Percentiles rank a stretch among this genome's conserved stretches.
Conservation (phyloP, 2,888 invertebrate species). For the Sinohyriopsis cumingii region DNA sequence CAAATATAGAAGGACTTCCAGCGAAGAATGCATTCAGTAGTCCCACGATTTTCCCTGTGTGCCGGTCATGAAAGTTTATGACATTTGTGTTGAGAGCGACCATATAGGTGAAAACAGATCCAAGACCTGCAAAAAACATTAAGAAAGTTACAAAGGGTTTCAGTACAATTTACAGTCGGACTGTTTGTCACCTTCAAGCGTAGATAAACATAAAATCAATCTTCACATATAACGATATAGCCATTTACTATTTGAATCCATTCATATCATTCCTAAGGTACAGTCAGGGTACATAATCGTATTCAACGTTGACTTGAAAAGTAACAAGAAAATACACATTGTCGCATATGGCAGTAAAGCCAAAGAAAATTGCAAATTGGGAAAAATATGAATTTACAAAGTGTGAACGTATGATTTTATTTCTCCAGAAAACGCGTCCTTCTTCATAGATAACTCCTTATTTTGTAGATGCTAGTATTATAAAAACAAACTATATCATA, state of each 20-base stretch:
- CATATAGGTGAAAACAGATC: constrained; percentile 42
- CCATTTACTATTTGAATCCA: background rate
- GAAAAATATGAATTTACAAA: too few species aligned
- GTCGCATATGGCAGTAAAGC: too few species aligned
- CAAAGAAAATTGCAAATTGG: too few species aligned
- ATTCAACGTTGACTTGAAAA: too few species aligned
- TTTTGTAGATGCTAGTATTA: too few species aligned
- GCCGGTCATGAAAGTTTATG: constrained; percentile 32
- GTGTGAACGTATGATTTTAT: too few species aligned
- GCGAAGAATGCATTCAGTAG: constrained; percentile 38
- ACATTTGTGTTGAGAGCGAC: constrained; percentile 40
- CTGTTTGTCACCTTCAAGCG: background rate
- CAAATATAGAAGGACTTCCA: constrained; percentile 40
- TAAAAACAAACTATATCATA: too few species aligned
- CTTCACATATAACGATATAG: background rate
- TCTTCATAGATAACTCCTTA: too few species aligned
- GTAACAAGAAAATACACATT: too few species aligned
- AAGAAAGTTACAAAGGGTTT: background rate
- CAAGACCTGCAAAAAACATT: constrained; percentile 26
- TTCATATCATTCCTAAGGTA: too few species aligned
- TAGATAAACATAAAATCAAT: background rate
- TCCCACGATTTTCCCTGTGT: constrained; percentile 37
- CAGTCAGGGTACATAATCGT: too few species aligned
- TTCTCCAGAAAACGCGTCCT: too few species aligned
- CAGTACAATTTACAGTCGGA: background rate